Conservation (phyloP, 1,140 invertebrate genomes). For the Drosophila mayri region DNA sequence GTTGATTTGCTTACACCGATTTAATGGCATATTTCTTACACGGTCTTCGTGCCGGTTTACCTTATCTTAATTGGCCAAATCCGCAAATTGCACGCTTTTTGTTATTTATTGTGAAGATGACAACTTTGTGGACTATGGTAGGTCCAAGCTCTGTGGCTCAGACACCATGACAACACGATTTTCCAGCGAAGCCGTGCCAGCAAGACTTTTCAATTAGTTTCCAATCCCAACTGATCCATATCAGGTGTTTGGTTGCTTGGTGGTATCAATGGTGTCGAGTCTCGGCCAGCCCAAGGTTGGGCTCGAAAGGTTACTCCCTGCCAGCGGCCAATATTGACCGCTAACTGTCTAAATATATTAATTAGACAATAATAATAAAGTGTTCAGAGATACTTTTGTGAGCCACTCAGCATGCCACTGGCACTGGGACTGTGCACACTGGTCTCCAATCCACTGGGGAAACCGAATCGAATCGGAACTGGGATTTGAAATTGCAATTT, state of each 20-base stretch:
- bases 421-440: constrained; percentile 30
- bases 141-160: constrained; percentile 10
- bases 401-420: constrained; percentile 7
- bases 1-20: constrained; percentile 19
- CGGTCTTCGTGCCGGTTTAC: constrained; percentile 17
- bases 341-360: constrained; percentile 79
- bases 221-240: constrained; percentile 75
- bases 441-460: constrained; percentile 12
- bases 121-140: constrained; percentile 21
- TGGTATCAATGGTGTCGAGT: constrained; percentile 26
- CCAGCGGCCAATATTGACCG: constrained; percentile 62
- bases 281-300: constrained; percentile 55
- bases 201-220: constrained; percentile 72
- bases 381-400: constrained; percentile 23
- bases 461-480: constrained; percentile 11
- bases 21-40: constrained; percentile 20
- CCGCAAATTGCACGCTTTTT: constrained; percentile 38
- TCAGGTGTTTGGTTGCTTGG: constrained; percentile 43
- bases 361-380: constrained; percentile 73
- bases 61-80: constrained; percentile 43
- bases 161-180: constrained; percentile 37
- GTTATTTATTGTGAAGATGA: constrained; percentile 29
- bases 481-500: constrained; percentile 23
- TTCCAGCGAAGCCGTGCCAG: constrained; percentile 11
- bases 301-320: constrained; percentile 63